Conservation (phyloP, 2,113 vertebrate genomes). For the Poicephalus gulielmi region DNA sequence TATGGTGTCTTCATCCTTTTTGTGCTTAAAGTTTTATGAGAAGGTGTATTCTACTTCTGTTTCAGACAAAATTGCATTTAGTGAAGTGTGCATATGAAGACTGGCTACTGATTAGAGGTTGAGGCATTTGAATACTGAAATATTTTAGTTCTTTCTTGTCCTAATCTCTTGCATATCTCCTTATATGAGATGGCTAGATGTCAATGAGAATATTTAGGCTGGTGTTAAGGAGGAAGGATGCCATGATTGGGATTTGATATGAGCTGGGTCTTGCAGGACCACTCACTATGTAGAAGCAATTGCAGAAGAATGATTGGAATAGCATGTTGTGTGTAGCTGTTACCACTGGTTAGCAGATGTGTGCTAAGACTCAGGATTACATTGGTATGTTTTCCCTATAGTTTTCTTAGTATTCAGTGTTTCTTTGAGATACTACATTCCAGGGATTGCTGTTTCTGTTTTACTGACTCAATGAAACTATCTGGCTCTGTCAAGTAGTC, state of each 20-base stretch:
- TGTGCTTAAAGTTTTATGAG: not conserved
- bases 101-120: not conserved
- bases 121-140: not conserved
- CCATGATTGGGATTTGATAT: not conserved
- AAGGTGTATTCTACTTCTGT: not conserved
- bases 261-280: not conserved
- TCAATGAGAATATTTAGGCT: not conserved
- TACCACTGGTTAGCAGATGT: not conserved
- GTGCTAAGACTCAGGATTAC: not conserved
- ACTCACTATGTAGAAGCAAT: not conserved
- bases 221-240: not conserved
- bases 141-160: not conserved
- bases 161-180: not conserved
- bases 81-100: not conserved
- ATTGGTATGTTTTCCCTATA: not conserved
- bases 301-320: not conserved
- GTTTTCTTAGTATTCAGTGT: not conserved
- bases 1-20: not conserved
- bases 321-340: not conserved
- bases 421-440: not conserved
- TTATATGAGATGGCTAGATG: not conserved
- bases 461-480: not conserved
- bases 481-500: not conserved
- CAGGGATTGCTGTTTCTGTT: not conserved
- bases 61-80: not conserved